phyloP scores from a whole-genome alignment of 2,888 invertebrate genomes.

The Caenorhabditis afra region DNA sequence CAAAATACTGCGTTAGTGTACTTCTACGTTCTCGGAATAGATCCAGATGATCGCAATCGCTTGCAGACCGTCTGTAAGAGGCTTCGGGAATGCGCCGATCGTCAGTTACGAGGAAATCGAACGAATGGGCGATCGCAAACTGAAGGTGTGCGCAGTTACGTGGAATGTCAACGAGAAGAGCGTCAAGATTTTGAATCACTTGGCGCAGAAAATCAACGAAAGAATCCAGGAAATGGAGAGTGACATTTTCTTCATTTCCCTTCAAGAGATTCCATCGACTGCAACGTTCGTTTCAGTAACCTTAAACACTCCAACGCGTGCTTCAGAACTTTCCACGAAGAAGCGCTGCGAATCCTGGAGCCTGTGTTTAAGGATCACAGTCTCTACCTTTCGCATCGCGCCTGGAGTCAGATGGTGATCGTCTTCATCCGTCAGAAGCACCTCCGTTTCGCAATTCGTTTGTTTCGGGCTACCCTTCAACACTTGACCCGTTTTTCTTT shows the following conservation, averaged over 20 bases:
- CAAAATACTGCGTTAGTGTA: constrained; percentile 20
- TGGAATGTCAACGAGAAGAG: constrained; percentile 77
- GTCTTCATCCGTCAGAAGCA: constrained; percentile 73
- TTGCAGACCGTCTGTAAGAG: constrained; percentile 58
- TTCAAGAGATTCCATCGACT: constrained; percentile 77
- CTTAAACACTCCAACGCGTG: neutral
- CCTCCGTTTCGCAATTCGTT: constrained; percentile 73
- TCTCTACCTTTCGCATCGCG: constrained; percentile 74
- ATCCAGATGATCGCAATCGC: neutral
- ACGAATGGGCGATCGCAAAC: constrained; percentile 53
- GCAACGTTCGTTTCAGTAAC: constrained; percentile 64
- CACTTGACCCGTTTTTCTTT: constrained; percentile 18
- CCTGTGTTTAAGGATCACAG: constrained; percentile 66
- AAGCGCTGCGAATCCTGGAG: constrained; percentile 68
- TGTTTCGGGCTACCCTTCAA: too few species aligned
- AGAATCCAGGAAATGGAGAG: constrained; percentile 63
- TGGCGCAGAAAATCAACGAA: constrained; percentile 56
- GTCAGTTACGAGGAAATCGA: constrained; percentile 63
- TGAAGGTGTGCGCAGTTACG: constrained; percentile 64
- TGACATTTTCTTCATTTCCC: constrained; percentile 73
- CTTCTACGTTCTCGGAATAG: neutral
- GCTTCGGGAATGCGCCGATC: constrained; percentile 67
- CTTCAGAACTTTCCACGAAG: constrained; percentile 75
- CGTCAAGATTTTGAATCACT: constrained; percentile 55
- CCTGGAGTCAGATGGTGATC: constrained; percentile 79